phyloP scores from a whole-genome alignment of 2,797 vertebrate species.

The Masticophis lateralis region DNA sequence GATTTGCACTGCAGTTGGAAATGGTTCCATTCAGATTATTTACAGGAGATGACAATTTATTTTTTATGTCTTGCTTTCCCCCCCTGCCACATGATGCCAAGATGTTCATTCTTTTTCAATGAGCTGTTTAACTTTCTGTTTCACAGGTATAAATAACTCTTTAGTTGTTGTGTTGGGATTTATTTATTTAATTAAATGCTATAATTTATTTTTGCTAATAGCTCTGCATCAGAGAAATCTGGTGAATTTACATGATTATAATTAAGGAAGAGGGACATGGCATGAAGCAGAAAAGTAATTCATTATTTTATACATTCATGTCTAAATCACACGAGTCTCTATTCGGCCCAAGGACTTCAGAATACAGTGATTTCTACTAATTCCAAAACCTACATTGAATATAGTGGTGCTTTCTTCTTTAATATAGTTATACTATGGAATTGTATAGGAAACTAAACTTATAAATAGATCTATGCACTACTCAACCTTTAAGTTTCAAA shows the following conservation, averaged over 20 bases:
- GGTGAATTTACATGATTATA: not conserved
- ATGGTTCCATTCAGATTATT: not conserved
- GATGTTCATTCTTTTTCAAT: not conserved
- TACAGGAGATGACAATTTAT: not conserved
- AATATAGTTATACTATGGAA: not conserved
- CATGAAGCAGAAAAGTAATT: not conserved
- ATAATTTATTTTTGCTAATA: slow-evolving; percentile 24
- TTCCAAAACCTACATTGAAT: not conserved
- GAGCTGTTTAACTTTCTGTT: slow-evolving; percentile 7
- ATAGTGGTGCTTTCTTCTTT: not conserved
- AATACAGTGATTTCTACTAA: not conserved
- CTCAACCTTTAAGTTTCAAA: not conserved
- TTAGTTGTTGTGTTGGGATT: slow-evolving; percentile 11
- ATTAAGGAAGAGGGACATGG: not conserved
- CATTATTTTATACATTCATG: not conserved
- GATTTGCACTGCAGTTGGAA: slow-evolving; percentile 3
- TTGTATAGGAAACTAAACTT: not conserved
- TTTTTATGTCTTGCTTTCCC: slow-evolving; percentile 5
- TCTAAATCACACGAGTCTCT: not conserved
- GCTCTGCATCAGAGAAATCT: not conserved
- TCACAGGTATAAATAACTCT: slow-evolving; percentile 1
- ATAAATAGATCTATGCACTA: not conserved
- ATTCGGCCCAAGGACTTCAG: not conserved
- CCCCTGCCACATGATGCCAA: not conserved
- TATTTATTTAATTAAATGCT: slow-evolving; percentile 17